Base-by-base conservation (phyloP, 2,888 invertebrate species). In the Drosophila austrosaltans region DNA sequence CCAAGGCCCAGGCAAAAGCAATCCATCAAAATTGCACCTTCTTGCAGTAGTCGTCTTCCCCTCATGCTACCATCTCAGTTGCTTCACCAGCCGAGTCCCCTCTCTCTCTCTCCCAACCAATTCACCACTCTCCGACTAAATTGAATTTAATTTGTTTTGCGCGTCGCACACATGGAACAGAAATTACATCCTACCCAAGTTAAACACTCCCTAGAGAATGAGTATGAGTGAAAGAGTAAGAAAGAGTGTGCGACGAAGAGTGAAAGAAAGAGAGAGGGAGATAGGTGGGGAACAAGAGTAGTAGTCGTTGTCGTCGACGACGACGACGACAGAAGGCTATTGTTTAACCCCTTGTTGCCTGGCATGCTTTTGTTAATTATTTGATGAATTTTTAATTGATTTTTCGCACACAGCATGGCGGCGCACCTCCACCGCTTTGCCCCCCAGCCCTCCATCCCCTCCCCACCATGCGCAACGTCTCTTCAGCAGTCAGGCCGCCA, bases 11-110 rank as follows among this genome's bases (percentile, higher is more conserved):
- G 75, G 75, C 69, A 75, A 83, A 89, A 81, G 91, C 87, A 91
- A 91, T 91, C 90, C 91, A 91, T 91, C 91, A 91, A 91, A 91
- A 89, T 91, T 90, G 90, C 91, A 91, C 91, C 90, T 91, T 89
- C 90, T 90, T 89, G 81, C 79, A 79, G 73, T 63, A 79, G 71
- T 63, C 42, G 71, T 63, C 42, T 63, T n/a, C 12, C 62, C 57
- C 5, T 40, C 3, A 32, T 48, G 40, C 32, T 25, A 32, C 30
- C 20, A 12, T 36, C 36, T 8, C 36, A 36, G 36, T 36, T 36
- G 8, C 36, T 36, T 36, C 36, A 36, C 2, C 10, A 36, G 36
- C 36, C 36, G 30, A 30, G 1, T 30, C 3, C 32, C 22, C n/a
- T 44, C 63, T 30, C n/a, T 40, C 56, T 40, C 42, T 40, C 20